A percentile compares a stretch with the other conserved stretches of the same genome.
Evolutionary conservation across 2,888 invertebrate genomes (phyloP).

Genomic region (Parasteatoda lunata): DNA sequence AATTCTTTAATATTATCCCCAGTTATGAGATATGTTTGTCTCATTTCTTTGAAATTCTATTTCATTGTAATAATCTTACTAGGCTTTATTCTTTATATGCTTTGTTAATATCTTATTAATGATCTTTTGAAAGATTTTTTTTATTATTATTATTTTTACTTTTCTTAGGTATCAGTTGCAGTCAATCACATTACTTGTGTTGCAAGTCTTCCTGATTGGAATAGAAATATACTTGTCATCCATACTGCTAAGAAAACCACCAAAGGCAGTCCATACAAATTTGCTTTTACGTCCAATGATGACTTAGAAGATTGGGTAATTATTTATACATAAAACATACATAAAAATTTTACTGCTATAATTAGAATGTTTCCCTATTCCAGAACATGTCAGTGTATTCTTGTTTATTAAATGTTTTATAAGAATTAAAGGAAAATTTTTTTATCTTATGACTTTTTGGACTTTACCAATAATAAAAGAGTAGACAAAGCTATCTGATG

Average conservation of each 20-base stretch:
- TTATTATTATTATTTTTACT: neutral
- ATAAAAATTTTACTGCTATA: neutral
- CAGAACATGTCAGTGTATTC: neutral
- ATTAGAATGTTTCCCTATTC: neutral
- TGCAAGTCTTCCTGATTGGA: constrained; percentile 85
- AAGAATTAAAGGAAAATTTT: neutral
- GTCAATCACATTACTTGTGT: constrained; percentile 82
- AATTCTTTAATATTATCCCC: too few species aligned
- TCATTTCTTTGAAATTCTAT: too few species aligned
- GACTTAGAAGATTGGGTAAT: constrained; percentile 92
- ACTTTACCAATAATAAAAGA: neutral
- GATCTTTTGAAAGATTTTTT: neutral
- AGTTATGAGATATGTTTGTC: too few species aligned
- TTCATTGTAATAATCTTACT: too few species aligned
- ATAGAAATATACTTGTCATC: constrained; percentile 84
- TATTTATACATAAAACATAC: constrained; percentile 69
- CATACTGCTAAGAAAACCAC: constrained; percentile 83
- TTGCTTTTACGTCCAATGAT: constrained; percentile 87
- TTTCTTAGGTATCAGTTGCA: constrained; percentile 79
- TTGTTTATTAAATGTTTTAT: neutral
- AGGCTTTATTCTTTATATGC: too few species aligned
- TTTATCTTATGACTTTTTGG: neutral
- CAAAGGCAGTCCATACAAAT: constrained; percentile 80
- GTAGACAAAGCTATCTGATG: too few species aligned
- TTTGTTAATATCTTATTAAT: too few species aligned